Base-by-base conservation (phyloP, 2,888 invertebrate genomes). In the Papilio demoleus region DNA sequence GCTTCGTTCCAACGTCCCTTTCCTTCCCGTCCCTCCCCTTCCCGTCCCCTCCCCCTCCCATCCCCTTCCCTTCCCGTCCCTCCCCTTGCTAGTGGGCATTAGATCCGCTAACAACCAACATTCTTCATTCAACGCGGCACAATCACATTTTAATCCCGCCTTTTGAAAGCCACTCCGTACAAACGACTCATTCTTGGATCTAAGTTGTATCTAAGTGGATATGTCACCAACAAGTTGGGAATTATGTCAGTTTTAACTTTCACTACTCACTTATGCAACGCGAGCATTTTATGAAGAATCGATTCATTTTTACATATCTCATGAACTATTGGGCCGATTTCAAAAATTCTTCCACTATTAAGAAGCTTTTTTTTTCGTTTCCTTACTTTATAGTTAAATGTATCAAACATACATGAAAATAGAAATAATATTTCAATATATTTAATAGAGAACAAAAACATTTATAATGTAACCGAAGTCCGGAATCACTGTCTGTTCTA, bases 61-160 rank as follows among this genome's bases (percentile, higher is more conserved):
- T 45, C 3, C 42, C 14, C 17, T 42, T 11, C 42, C 8, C 6
- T 42, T 17, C 42, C 42, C 42, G 6, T 45, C 19, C 42, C 42
- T 45, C 19, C 42, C 42, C 42, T 17, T 45, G 17, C 17, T 17
- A 2, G 1, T 31, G n/a, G 34, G 40, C 50, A 24, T 42, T 50
- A 60, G 66, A 50, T 61, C 47, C 59, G 24, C 63, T 50, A 50
- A 67, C 66, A 40, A 50, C 60, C 17, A 61, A 58, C 62, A 63
- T 59, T 59, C 58, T 59, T 59, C 58, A 63, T 63, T 67, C 60
- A 67, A 31, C 60, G 27, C 17, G 50, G 60, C 36, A 68, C 68
- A 68, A 64, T 68, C 68, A 58, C 62, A 63, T 58, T 61, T 50
- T 58, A 68, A 63, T 63, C 63, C 68, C 14, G 47, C 63, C 68